Evolutionary conservation across 2,113 vertebrate genomes (phyloP), one percentile per base, ranked within the genome.

Genomic region (Rousettus leschenaultii): DNA sequence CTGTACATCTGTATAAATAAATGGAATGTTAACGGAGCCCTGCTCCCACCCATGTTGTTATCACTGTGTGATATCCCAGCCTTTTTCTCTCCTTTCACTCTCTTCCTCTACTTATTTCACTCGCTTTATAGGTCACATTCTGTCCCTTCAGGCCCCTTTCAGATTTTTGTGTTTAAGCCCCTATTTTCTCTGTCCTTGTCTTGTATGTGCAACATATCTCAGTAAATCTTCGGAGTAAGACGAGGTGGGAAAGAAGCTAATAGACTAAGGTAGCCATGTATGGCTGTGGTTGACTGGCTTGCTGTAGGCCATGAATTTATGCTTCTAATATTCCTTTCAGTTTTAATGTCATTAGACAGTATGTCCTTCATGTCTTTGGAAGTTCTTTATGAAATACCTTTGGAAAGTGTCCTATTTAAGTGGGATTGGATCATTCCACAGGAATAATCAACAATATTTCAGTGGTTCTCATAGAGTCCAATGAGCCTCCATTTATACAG

Each of bases 1-100:
- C 68, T 97, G 87, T 97, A 87, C 70, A 93, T 96, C 87, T 96
- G 87, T 97, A 95, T 92, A 97, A 90, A 93, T 43, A 61, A 88
- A 74, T 4, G n/a, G 61, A 43, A 92, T 97, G 95, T 97, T 80
- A 93, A 91, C 73, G 53, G 78, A 21, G 13, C 14, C 53, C 35
- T 80, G 8, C 38, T 80, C 55, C 78, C 15, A 6, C 40, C 18
- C 15, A 19, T 38, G 38, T 82, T 19, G 38, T 80, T 18, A 80
- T 61, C 55, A 43, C 55, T 59, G 55, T 28, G 78, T n/a, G 28
- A 77, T 21, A 77, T 45, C 7, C 16, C 18, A n/a, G n/a, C 30
- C 22, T 10, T 21, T 19, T 61, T 55, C 78, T 82, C 35, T 43
- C 40, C 24, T 3, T 43, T 15, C 5, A 30, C 35, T 61, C 26